Evolutionary conservation across 2,113 vertebrate species (phyloP), one percentile per base, ranked within the genome.

Genomic region (Hypanus sabinus): DNA sequence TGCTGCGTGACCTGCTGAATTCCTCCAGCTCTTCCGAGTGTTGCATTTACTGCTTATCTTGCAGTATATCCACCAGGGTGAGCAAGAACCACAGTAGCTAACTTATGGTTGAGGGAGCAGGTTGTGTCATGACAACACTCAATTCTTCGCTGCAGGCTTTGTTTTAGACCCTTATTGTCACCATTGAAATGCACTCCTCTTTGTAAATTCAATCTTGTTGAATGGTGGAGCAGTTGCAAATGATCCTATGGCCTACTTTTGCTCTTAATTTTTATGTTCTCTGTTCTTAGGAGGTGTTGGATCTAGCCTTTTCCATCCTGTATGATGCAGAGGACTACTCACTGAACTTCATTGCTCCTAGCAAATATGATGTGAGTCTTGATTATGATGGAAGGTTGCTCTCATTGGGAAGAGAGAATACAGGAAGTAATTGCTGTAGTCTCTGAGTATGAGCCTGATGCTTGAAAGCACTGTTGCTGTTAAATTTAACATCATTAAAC

Each of bases 281-380:
- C 24, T 73, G 33, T 8, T 55, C 46, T 57, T 91, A 99, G 99
- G 99, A 99, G 30, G 96, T 98, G 93, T 96, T 97, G 95, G 99
- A 99, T 87, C 95, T 98, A 95, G 98, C 99, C 0, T 99, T 99
- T 95, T 99, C 98, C 94, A 96, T 99, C 75, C 97, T 97, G 20
- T 98, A 99, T 0, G 99, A 99, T 0, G 95, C 96, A 0, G 98
- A 98, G 91, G 98, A 99, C 94, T 96, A 96, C 70, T 97, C 96
- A 95, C 96, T 99, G 94, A 99, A 99, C 96, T 99, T 99, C 79
- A 95, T 99, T 46, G 98, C 99, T 5, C 97, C 98, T 0, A 98
- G 97, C 18, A 97, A 98, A 87, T 97, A 97, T 0, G 98, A 99
- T 93, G 99, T 99, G 96, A 98, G 99, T 96, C n/a, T 27, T 94